A percentile compares a stretch with the other conserved stretches of the same genome.
Evolutionary conservation across 2,888 invertebrate genomes (phyloP).

Genomic region (Invenusta paracnida): DNA sequence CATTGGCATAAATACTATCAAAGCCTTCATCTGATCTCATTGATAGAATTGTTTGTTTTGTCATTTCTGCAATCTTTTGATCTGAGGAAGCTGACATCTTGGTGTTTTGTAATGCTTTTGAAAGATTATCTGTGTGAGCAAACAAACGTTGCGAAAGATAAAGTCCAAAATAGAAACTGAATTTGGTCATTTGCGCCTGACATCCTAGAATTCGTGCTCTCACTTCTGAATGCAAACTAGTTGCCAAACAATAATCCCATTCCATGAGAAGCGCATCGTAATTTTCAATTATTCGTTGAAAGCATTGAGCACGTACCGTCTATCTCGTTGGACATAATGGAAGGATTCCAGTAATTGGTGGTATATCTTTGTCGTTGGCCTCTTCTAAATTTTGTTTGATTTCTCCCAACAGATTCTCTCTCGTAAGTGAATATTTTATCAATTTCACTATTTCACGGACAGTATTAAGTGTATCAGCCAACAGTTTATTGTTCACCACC

Average conservation of each 20-base stretch:
- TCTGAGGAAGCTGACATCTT: neutral
- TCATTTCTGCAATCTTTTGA: neutral
- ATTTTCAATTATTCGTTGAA: neutral
- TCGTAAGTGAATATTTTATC: neutral
- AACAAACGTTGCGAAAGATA: neutral
- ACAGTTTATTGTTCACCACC: neutral
- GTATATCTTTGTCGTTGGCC: neutral
- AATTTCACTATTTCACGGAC: neutral
- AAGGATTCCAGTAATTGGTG: neutral
- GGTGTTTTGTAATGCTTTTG: neutral
- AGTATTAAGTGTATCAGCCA: conserved; percentile 13
- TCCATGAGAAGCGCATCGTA: neutral
- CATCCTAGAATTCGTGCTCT: too few relatives aligned
- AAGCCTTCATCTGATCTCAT: neutral
- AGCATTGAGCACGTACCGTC: neutral
- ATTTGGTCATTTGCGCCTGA: neutral
- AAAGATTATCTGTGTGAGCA: neutral
- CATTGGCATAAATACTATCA: neutral
- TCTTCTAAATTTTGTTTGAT: neutral
- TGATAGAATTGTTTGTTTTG: neutral
- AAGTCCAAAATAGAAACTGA: neutral
- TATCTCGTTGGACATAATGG: neutral
- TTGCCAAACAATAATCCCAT: too few relatives aligned
- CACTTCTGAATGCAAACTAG: too few relatives aligned
- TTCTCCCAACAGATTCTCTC: neutral